A percentile compares a stretch with the other conserved stretches of the same genome.
Conservation (phyloP, 2,113 vertebrate species). For the Rhagologus leucostigma region DNA sequence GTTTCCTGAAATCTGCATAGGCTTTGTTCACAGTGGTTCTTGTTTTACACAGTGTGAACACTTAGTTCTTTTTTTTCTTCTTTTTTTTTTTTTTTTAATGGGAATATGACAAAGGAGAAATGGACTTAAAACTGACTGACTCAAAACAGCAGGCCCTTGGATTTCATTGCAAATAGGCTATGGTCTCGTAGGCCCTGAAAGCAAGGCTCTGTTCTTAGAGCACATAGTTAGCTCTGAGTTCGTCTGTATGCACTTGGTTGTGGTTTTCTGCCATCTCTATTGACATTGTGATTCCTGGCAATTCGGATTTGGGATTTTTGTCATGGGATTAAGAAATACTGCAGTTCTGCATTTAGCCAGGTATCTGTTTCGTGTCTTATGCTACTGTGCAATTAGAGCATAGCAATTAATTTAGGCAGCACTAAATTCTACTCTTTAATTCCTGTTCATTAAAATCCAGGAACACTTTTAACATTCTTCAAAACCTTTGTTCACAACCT, state of each 20-base stretch:
- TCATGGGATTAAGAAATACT: background rate
- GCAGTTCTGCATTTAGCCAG: background rate
- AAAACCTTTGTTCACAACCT: background rate
- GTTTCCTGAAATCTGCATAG: background rate
- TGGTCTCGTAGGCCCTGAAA: background rate
- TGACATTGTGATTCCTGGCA: background rate
- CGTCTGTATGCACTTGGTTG: background rate
- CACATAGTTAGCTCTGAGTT: background rate
- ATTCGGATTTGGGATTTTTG: background rate
- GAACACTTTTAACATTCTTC: background rate
- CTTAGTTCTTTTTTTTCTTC: background rate
- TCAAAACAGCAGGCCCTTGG: background rate
- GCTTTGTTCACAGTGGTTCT: background rate
- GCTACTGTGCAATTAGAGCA: background rate
- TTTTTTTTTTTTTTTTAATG: background rate
- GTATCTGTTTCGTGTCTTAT: background rate
- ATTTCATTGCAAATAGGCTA: background rate
- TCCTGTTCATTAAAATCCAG: slow-evolving; percentile 19
- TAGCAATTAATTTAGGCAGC: background rate
- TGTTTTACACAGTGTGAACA: background rate
- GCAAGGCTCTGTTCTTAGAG: background rate
- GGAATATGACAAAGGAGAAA: background rate
- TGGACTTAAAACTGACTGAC: background rate
- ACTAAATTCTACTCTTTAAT: background rate
- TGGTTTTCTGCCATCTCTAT: background rate